Percentiles rank a stretch among this genome's conserved stretches.
phyloP scores from a whole-genome alignment of 2,113 vertebrate genomes.

The Opisthocomus hoazin region DNA sequence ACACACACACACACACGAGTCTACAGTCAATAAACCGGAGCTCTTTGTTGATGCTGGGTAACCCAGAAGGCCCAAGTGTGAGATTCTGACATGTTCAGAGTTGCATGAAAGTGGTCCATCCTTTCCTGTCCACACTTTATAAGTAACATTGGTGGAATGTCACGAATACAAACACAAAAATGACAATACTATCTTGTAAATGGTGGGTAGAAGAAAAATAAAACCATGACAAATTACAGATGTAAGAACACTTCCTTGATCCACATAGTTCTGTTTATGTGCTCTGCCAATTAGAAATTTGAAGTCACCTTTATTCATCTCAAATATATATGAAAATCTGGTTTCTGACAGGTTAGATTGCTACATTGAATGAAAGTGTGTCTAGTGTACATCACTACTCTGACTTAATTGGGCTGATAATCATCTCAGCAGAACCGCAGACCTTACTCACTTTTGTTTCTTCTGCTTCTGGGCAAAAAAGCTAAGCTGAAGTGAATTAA shows the following conservation, averaged over 20 bases:
- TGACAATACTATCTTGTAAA: not conserved
- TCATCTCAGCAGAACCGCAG: not conserved
- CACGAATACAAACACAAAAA: not conserved
- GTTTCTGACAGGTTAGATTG: not conserved
- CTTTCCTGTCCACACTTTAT: not conserved
- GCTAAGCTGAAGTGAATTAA: not conserved
- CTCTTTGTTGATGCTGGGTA: not conserved
- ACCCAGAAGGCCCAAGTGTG: not conserved
- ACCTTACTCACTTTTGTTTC: not conserved
- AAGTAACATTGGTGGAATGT: not conserved
- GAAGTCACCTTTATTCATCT: not conserved
- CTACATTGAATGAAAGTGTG: not conserved
- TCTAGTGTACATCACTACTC: not conserved
- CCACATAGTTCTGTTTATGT: not conserved
- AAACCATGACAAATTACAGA: not conserved
- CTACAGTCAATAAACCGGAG: not conserved
- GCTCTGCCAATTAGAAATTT: not conserved
- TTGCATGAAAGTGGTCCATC: not conserved
- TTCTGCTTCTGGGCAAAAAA: not conserved
- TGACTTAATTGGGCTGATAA: not conserved
- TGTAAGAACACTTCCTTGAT: not conserved
- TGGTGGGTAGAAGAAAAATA: not conserved
- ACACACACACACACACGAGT: not conserved
- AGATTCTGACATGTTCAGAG: not conserved
- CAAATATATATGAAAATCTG: not conserved